Evolutionary conservation across 2,888 invertebrate genomes (phyloP), one percentile per base, ranked within the genome.

Genomic region (Pammene fasciana): DNA sequence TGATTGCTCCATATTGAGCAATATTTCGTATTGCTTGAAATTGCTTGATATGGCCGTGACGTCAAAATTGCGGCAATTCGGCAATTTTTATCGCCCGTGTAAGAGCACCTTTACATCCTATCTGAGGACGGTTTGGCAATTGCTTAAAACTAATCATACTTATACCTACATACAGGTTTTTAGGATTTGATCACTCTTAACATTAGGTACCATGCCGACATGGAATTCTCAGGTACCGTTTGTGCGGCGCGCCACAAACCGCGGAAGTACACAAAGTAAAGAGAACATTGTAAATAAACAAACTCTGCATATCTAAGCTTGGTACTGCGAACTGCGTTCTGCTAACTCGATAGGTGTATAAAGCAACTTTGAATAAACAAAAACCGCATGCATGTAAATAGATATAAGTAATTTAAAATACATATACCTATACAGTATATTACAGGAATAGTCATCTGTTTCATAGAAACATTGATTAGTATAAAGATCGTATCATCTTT

Each of bases 201-300:
- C n/a, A 55, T 38, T 10, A 45, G 16, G 13, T 13, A 36, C 34
- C 13, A 16, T 38, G 36, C 16, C 13, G 6, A 61, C 50, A 9
- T 18, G 36, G 18, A 41, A 46, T 61, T 52, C 50, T 62, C 41
- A 38, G 61, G 61, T 60, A 48, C 36, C 50, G 38, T 60, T 46
- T 38, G 26, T 18, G 16, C 50, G 50, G 62, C 50, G 50, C 38
- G 18, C 50, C 61, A 36, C 62, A 41, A 62, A 41, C 62, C 62
- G 62, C 50, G 10, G 26, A 41, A 62, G 62, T 26, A 50, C 48
- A 52, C 50, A 45, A 59, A 50, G 61, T 50, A 61, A 14, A 18
- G n/a, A 52, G 62, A 62, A 62, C 50, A 26, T 18, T 50, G 18
- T 52, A 50, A 62, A 62, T 62, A 62, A 62, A 62, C 50, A 61